Evolutionary conservation across 2,113 vertebrate genomes (phyloP).

Genomic region (Pipra filicauda): DNA sequence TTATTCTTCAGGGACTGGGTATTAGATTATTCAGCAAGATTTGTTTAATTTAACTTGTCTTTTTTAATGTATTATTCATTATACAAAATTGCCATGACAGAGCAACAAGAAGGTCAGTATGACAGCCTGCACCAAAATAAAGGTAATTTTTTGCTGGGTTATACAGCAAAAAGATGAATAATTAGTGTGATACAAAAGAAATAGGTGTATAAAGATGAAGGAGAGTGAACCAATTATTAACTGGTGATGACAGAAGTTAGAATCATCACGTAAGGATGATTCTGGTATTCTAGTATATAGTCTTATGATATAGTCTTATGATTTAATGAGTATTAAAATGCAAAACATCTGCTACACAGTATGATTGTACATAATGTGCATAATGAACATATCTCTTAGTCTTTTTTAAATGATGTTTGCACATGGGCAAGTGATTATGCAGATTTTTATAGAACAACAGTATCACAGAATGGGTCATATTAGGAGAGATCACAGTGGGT

Average conservation of each 20-base stretch:
- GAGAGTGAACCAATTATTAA: neutral
- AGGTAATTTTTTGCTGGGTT: neutral
- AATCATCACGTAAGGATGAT: neutral
- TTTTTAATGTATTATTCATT: conserved; percentile 3
- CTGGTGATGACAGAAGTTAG: neutral
- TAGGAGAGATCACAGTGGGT: neutral
- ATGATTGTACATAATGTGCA: no score
- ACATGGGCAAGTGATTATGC: neutral
- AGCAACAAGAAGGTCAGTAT: neutral
- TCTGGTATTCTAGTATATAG: neutral
- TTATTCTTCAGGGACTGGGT: neutral
- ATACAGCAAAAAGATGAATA: neutral
- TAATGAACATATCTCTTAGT: neutral
- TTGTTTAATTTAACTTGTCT: neutral
- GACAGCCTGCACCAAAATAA: neutral
- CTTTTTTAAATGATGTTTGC: neutral
- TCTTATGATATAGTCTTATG: neutral
- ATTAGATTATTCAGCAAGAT: neutral
- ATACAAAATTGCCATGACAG: neutral
- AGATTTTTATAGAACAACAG: neutral
- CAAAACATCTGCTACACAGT: neutral
- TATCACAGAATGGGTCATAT: neutral
- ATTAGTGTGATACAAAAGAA: neutral
- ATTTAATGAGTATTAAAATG: neutral
- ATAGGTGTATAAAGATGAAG: neutral